Evolutionary conservation across 2,888 invertebrate species (phyloP), one percentile per base, ranked within the genome.

Genomic region (Tuberolachnus salignus): DNA sequence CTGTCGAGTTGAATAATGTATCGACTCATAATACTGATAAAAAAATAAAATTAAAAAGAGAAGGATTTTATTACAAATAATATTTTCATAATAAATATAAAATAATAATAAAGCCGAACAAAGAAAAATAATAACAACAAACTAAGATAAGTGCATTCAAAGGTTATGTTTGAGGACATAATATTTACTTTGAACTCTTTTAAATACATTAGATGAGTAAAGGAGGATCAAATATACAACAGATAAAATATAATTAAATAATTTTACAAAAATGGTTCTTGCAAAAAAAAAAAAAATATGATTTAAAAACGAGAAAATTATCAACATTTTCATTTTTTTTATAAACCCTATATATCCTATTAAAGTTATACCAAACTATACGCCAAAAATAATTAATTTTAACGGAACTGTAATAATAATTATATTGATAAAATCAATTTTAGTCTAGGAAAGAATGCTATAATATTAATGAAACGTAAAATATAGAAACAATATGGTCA

Each of bases 61-160:
- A 11, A 3, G 13, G 8, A 42, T 63, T n/a, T n/a, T n/a, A n/a
- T n/a, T 63, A 67, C 49, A 26, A 67, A 51, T 26, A 26, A 67
- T n/a, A 34, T n/a, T 51, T n/a, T 53, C 26, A 6, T 51, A 67
- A 13, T 51, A 16, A 67, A 51, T 11, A n/a, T 34, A 67, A 53
- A 26, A 64, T 3, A 67, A 34, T 67, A 51, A 34, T 19, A 42
- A 63, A 59, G 23, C 23, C 23, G 14, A 63, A 63, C 42, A 16
- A 10, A 59, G 26, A 16, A 6, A 46, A 34, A 46, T 0, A 16
- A 46, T 16, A 46, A 66, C 16, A 66, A 23, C 10, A 66, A 49
- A 66, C 23, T 66, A 46, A 66, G 66, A 66, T 66, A 46, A 66
- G 66, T 49, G 46, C 46, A 64, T 66, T 49, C 46, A 66, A 66